Evolutionary conservation across 2,113 vertebrate genomes (phyloP).

Genomic region (Nothobranchius furzeri): DNA sequence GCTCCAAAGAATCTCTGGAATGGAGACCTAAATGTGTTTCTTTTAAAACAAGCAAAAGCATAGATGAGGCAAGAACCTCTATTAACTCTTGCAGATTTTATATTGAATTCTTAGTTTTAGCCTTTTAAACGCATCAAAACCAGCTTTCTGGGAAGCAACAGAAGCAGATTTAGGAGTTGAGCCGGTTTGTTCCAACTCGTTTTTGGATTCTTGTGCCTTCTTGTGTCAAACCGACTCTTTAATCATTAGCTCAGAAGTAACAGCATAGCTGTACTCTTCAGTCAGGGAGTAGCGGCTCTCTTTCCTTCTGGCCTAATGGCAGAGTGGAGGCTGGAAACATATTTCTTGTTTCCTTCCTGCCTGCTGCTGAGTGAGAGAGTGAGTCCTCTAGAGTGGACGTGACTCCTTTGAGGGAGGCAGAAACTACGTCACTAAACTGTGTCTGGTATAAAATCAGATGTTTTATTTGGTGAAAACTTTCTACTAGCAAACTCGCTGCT

Average conservation of each 20-base stretch:
- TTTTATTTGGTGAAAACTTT: slow-evolving; percentile 4
- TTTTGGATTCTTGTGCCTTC: background rate
- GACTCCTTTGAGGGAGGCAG: slow-evolving; percentile 28
- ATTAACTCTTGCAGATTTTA: no score
- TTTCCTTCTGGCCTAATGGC: slow-evolving; percentile 68
- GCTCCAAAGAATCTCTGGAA: slow-evolving; percentile 51
- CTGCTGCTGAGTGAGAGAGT: slow-evolving; percentile 30
- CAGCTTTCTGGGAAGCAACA: background rate
- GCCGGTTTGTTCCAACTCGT: slow-evolving; percentile 16
- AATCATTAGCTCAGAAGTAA: slow-evolving; percentile 33
- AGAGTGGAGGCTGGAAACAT: slow-evolving; percentile 59
- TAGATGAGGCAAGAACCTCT: no score
- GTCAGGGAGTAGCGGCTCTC: slow-evolving; percentile 54
- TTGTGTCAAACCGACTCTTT: background rate
- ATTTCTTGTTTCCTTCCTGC: slow-evolving; percentile 64
- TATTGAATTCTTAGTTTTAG: no score
- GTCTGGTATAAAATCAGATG: background rate
- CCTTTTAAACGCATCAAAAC: no score
- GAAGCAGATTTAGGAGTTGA: slow-evolving; percentile 2
- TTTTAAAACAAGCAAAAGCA: no score
- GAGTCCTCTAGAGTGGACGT: slow-evolving; percentile 11
- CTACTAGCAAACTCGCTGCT: slow-evolving; percentile 19
- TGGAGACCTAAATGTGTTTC: background rate
- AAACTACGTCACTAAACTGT: slow-evolving; percentile 2
- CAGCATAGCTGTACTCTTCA: slow-evolving; percentile 25